Evolutionary conservation across 2,888 invertebrate genomes (phyloP).

Genomic region (Ormyrus nitidulus): DNA sequence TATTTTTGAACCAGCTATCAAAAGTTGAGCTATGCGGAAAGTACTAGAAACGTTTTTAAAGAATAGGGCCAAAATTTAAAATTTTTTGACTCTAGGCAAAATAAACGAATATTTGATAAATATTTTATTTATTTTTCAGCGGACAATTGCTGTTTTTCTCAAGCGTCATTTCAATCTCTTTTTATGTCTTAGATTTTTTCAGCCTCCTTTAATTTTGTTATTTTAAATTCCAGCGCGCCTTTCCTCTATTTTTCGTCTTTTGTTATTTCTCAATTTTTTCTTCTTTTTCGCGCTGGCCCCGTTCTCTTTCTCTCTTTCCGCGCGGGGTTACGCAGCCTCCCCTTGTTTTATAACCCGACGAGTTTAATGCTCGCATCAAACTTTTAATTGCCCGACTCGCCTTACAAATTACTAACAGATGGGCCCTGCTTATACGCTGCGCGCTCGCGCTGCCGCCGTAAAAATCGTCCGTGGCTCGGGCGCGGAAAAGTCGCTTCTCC

Average conservation of each 20-base stretch:
- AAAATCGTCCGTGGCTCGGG: conserved; percentile 55
- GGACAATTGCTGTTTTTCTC: background rate
- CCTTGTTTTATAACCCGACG: conserved; percentile 71
- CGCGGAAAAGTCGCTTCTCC: conserved; percentile 48
- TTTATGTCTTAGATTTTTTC: conserved; percentile 15
- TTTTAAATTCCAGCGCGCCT: conserved; percentile 12
- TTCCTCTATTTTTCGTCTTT: conserved; percentile 17
- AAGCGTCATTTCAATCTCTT: background rate
- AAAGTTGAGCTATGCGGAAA: no score
- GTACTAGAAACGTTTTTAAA: no score
- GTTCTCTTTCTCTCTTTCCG: background rate
- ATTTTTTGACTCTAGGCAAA: no score
- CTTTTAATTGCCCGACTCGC: conserved; percentile 73
- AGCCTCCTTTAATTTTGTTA: conserved; percentile 1
- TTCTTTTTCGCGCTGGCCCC: background rate
- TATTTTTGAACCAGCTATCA: no score
- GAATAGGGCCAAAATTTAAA: no score
- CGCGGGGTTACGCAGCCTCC: conserved; percentile 19
- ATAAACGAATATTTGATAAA: no score
- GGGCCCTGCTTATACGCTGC: conserved; percentile 66
- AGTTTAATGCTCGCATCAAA: conserved; percentile 74
- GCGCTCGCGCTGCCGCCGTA: conserved; percentile 57
- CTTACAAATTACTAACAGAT: conserved; percentile 74
- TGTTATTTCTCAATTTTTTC: conserved; percentile 29
- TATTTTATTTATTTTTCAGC: no score